Percentiles rank a stretch among this genome's conserved stretches.
Evolutionary conservation across 2,797 vertebrate species (phyloP).

Genomic region (Spondyliosoma cantharus): DNA sequence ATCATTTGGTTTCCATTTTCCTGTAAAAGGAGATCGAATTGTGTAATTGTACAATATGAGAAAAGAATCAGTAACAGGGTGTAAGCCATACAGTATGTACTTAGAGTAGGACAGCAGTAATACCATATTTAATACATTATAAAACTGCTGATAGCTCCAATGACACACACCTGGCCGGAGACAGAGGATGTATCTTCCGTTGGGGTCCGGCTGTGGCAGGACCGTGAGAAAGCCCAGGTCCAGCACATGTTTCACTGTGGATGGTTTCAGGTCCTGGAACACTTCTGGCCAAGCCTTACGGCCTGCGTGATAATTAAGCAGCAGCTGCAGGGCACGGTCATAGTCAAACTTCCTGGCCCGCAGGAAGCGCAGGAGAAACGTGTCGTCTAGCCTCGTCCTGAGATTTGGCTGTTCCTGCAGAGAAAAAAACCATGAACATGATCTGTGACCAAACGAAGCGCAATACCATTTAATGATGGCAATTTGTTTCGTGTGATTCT

Average conservation of each 20-base stretch:
- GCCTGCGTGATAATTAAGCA: constrained; percentile 95
- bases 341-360: constrained; percentile 98
- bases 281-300: constrained; percentile 96
- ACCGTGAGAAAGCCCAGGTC: constrained; percentile 96
- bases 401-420: constrained; percentile 92
- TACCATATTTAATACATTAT: neutral
- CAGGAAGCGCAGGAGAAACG: constrained; percentile 95
- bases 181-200: constrained; percentile 92
- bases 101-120: neutral
- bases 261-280: constrained; percentile 93
- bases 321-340: constrained; percentile 94
- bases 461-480: too few species aligned
- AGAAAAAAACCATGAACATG: neutral
- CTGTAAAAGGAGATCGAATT: constrained; percentile 72
- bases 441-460: too few species aligned
- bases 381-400: constrained; percentile 92
- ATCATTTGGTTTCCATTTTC: constrained; percentile 95
- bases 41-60: neutral
- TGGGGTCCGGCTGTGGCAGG: constrained; percentile 89
- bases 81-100: constrained; percentile 13
- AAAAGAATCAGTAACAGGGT: neutral
- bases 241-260: constrained; percentile 92
- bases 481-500: neutral
- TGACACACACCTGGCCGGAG: constrained; percentile 89
- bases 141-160: neutral